Conservation (phyloP, 2,113 vertebrate species). For the Hyaena hyaena region DNA sequence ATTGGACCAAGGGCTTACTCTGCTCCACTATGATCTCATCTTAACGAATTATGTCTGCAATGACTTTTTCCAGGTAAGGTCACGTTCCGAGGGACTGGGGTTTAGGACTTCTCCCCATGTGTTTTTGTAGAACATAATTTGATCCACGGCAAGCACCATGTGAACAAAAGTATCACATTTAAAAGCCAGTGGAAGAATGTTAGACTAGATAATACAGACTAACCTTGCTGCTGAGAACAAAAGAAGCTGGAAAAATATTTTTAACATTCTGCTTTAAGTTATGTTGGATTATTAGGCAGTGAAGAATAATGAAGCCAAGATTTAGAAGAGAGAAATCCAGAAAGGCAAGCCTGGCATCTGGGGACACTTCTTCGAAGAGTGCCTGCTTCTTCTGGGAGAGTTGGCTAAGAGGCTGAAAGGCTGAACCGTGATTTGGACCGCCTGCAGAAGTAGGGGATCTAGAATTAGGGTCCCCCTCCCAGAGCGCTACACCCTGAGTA, state of each 20-base stretch:
- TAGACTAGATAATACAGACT: background rate
- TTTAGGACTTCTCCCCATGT: background rate
- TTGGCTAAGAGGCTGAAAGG: background rate
- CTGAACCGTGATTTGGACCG: background rate
- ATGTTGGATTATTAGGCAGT: background rate
- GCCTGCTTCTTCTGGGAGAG: background rate
- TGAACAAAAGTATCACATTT: background rate
- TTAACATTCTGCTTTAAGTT: background rate
- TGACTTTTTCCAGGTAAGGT: slow-evolving; percentile 5
- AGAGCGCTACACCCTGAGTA: background rate
- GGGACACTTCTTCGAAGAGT: background rate
- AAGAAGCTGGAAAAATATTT: background rate
- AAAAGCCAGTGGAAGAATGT: background rate
- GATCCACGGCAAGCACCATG: background rate
- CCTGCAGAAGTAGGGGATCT: background rate
- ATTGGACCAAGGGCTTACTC: background rate
- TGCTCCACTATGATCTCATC: background rate
- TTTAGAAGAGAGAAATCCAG: background rate
- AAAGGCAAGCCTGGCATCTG: background rate
- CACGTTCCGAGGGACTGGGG: background rate
- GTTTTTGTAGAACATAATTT: background rate
- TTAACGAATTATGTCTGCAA: background rate
- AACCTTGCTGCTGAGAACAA: background rate
- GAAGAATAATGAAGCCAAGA: background rate
- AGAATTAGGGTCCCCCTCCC: background rate